These are phyloP conservation scores for Pherbina coryleti DNA, from an alignment of 2,888 invertebrate genomes.

Conservation along the genomic window DNA sequence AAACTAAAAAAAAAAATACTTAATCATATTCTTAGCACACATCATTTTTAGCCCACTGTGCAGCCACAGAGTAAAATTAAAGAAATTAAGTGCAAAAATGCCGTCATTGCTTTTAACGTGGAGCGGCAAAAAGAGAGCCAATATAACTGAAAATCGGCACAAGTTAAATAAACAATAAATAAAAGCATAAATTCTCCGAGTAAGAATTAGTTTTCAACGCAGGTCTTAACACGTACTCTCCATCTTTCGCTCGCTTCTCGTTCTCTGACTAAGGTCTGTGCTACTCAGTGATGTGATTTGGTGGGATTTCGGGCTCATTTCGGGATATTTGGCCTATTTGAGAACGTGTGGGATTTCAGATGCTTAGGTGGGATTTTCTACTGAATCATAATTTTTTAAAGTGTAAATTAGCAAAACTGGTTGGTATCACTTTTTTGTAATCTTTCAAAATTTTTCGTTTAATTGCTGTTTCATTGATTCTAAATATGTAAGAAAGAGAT, in stretches of 20 bases:
- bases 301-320: too few relatives aligned
- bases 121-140: background rate
- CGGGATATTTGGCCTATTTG: too few relatives aligned
- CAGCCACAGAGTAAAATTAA: background rate
- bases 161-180: conserved; percentile 1
- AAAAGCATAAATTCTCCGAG: conserved; percentile 25
- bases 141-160: background rate
- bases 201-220: background rate
- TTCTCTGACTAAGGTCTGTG: background rate
- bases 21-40: background rate
- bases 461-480: too few relatives aligned
- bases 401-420: too few relatives aligned
- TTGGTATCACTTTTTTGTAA: too few relatives aligned
- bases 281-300: background rate
- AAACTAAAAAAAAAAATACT: too few relatives aligned
- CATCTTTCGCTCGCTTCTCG: background rate
- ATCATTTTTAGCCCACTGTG: background rate
- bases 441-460: too few relatives aligned
- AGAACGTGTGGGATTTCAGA: too few relatives aligned
- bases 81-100: background rate
- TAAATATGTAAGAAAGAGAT: too few relatives aligned
- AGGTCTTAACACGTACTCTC: background rate
- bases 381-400: too few relatives aligned
- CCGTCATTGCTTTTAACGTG: background rate
- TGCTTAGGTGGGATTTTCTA: too few relatives aligned